Conservation (phyloP, 2,888 invertebrate genomes). For the Acrobasis consociella region DNA sequence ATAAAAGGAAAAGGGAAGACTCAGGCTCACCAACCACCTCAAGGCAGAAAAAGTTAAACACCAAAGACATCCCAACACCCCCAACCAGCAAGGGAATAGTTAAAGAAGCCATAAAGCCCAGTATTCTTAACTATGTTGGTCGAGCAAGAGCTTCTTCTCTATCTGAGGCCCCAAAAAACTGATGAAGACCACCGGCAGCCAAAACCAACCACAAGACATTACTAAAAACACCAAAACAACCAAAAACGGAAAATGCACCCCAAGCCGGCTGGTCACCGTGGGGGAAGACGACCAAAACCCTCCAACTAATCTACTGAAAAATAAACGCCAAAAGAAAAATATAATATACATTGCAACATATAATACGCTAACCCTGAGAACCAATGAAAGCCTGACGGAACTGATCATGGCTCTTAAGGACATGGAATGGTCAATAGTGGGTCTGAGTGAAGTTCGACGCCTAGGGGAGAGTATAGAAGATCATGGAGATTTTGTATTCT, state of each 20-base stretch:
- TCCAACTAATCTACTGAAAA: constrained; percentile 15
- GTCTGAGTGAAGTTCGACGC: constrained; percentile 10
- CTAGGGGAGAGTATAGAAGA: constrained; percentile 4
- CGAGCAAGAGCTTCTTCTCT: not conserved
- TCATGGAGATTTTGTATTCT: constrained; percentile 11
- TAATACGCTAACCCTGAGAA: not conserved
- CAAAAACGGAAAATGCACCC: not conserved
- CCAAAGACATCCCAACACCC: not conserved
- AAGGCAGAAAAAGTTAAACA: not conserved
- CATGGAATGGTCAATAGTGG: constrained; percentile 9
- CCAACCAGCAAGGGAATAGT: not conserved
- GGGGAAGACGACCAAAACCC: constrained; percentile 31
- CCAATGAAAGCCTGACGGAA: no score
- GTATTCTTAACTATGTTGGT: not conserved
- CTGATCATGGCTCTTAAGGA: not conserved
- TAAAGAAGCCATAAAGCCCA: not conserved
- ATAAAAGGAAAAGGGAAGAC: not conserved
- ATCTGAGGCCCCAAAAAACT: not conserved
- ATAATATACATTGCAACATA: constrained; percentile 22
- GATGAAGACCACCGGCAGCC: not conserved
- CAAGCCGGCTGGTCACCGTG: constrained; percentile 31
- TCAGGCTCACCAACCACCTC: not conserved
- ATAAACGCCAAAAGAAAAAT: not conserved
- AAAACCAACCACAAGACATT: not conserved
- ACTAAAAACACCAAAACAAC: not conserved